Percentiles rank a stretch among this genome's conserved stretches.
These are phyloP conservation scores for Burhinus oedicnemus DNA, from an alignment of 2,113 vertebrate species.

Conservation along the genomic window DNA sequence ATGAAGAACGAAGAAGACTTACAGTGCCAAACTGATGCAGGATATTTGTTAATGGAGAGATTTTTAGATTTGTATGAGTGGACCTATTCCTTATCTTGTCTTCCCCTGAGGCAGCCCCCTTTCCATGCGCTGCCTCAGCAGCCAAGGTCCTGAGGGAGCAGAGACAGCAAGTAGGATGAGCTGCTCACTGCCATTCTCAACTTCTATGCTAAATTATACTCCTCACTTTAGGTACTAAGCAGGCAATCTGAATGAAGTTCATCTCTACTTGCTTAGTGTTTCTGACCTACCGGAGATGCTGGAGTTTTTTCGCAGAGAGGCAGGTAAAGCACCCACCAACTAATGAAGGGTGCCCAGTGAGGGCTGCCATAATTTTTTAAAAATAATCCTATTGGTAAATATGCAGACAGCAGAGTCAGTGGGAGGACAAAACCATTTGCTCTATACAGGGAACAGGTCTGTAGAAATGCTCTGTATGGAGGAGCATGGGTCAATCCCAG, in stretches of 20 bases:
- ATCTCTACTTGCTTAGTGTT: background rate
- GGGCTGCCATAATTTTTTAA: fast-evolving
- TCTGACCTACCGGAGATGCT: background rate
- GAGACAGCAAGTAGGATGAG: background rate
- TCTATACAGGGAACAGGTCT: background rate
- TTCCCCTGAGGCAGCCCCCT: background rate
- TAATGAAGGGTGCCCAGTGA: background rate
- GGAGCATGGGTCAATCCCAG: background rate
- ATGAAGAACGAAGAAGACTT: background rate
- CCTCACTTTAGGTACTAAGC: background rate
- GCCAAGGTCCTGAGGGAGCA: background rate
- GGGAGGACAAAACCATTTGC: background rate
- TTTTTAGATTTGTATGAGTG: background rate
- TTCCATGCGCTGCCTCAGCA: background rate
- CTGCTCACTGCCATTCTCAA: background rate
- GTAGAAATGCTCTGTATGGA: background rate
- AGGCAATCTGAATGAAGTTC: background rate
- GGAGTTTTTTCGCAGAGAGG: background rate
- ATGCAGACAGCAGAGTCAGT: background rate
- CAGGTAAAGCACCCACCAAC: background rate
- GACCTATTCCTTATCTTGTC: fast-evolving
- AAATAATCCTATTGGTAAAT: background rate
- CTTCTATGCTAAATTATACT: background rate
- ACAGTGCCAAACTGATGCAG: fast-evolving
- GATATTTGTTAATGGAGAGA: background rate